A percentile compares a stretch with the other conserved stretches of the same genome.
phyloP scores from a whole-genome alignment of 2,888 invertebrate genomes.

The Drosophila leonis region DNA sequence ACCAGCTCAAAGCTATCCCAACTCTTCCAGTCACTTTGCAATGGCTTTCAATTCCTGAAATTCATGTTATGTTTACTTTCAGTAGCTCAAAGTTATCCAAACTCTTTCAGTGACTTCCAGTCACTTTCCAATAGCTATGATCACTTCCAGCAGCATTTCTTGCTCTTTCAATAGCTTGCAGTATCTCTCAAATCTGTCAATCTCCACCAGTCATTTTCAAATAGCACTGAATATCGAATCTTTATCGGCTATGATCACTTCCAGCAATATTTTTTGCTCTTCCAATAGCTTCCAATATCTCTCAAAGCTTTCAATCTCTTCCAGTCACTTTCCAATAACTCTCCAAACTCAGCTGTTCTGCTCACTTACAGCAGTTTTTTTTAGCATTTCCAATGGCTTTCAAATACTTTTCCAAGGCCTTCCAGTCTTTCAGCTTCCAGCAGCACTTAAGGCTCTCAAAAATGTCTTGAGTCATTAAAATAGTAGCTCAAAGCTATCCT shows the following conservation, averaged over 20 bases:
- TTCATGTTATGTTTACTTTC: background rate
- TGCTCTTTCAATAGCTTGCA: background rate
- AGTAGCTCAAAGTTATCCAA: background rate
- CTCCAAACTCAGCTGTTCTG: background rate
- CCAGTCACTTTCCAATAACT: background rate
- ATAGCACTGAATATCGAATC: background rate
- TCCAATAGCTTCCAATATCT: background rate
- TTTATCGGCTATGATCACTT: background rate
- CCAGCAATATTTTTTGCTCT: background rate
- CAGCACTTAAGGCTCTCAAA: background rate
- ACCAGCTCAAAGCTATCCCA: background rate
- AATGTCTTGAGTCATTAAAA: background rate
- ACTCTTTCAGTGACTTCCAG: background rate
- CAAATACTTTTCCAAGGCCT: background rate
- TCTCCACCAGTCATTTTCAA: background rate
- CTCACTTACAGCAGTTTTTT: background rate
- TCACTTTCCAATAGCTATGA: background rate
- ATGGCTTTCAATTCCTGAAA: background rate
- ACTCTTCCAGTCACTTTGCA: slow-evolving; percentile 2
- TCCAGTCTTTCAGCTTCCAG: slow-evolving; percentile 9
- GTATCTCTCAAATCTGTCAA: no score
- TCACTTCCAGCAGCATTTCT: background rate
- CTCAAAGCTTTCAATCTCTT: background rate
- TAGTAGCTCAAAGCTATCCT: background rate
- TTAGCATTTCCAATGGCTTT: background rate